These are phyloP conservation scores for Oophaga sylvatica DNA, from an alignment of 2,797 vertebrate genomes.

Conservation along the genomic window DNA sequence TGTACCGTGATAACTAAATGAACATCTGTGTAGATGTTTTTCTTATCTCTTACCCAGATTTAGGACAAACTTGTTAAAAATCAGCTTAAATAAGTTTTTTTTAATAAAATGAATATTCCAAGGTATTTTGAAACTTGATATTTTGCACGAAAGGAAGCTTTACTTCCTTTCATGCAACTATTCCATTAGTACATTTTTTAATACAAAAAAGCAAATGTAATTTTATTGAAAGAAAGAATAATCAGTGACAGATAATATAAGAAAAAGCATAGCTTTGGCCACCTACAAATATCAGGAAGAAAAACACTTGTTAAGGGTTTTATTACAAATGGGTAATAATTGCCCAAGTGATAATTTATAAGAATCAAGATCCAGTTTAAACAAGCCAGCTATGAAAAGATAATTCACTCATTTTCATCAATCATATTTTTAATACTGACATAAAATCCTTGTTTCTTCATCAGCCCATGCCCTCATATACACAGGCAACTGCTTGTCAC, in stretches of 20 bases:
- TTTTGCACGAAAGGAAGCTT: not conserved
- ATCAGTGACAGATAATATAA: not conserved
- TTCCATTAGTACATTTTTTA: not conserved
- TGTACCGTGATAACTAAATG: constrained; percentile 34
- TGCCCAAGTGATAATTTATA: too few relatives aligned
- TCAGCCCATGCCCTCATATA: too few relatives aligned
- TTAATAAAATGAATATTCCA: constrained; percentile 42
- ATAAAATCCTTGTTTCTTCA: too few relatives aligned
- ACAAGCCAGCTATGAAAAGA: too few relatives aligned
- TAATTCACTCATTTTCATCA: too few relatives aligned
- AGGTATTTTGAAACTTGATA: not conserved
- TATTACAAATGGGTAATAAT: too few relatives aligned
- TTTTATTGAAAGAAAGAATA: not conserved
- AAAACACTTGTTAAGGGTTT: not conserved
- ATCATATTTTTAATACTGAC: too few relatives aligned
- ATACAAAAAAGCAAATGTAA: not conserved
- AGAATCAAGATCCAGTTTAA: too few relatives aligned
- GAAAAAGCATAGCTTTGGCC: not conserved
- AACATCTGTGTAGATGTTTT: constrained; percentile 54
- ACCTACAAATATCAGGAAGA: not conserved
- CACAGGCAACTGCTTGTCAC: too few relatives aligned
- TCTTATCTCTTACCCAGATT: constrained; percentile 35
- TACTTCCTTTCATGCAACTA: not conserved
- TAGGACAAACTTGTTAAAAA: constrained; percentile 32
- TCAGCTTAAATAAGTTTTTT: constrained; percentile 1